Evolutionary conservation across 2,113 vertebrate species (phyloP), one percentile per base, ranked within the genome.

Genomic region (Thunnus thynnus): DNA sequence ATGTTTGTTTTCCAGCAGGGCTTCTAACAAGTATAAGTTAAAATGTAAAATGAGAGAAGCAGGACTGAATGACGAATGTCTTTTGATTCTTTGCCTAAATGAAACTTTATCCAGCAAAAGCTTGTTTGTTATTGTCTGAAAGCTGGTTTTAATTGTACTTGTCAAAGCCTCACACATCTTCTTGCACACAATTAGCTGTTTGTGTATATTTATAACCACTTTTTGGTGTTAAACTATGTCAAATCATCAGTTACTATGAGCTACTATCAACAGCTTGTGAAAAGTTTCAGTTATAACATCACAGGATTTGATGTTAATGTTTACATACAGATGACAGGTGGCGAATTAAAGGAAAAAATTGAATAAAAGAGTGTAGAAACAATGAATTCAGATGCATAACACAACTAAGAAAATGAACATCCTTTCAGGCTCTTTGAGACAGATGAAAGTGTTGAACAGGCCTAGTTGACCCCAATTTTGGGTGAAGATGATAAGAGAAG

Each of bases 1-100:
- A 54, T n/a, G 57, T 63, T 32, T 54, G 61, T 64, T 73, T 66
- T 65, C 10, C 57, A 64, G 27, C 2, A 41, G 36, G 8, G 36
- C 6, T 41, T 41, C 36, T 8, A 7, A 41, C 36, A 41, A 41
- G 36, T 41, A 41, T 9, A 7, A 41, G 36, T 70, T 46, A 20
- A 77, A 61, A n/a, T 64, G n/a, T 8, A 18, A 52, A 56, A 1
- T 8, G 13, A 20, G 30, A n/a, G 10, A 64, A 5, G 14, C 9
- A 56, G 7, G 6, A 5, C 25, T 16, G 27, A 4, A 30, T 3
- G 27, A 5, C 1, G 5, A 36, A 36, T 36, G 32, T 7, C 32
- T 36, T 36, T 36, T 7, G 1, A 36, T 36, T 36, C 7, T 36
- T 36, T 36, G 7, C 32, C 9, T 13, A 1, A 18, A 65, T 41